phyloP scores from a whole-genome alignment of 2,888 invertebrate species.

The Sinodicranocentrus sp. region DNA sequence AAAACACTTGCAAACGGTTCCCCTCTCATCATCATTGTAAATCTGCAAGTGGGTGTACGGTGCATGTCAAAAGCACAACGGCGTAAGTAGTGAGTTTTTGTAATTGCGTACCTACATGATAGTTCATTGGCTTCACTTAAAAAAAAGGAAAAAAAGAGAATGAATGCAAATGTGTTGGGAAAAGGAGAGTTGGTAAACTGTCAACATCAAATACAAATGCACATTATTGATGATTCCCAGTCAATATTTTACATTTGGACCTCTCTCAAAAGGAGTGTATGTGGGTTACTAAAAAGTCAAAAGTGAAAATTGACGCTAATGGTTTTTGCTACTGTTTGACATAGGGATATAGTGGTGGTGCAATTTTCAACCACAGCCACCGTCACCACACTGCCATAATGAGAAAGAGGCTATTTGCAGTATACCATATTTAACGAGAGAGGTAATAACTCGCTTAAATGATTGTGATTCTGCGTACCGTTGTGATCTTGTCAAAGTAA shows the following conservation, averaged over 20 bases:
- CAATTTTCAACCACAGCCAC: too few species aligned
- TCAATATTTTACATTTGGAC: slow-evolving; percentile 31
- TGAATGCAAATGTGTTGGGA: not conserved
- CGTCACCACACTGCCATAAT: slow-evolving; percentile 12
- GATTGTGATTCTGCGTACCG: not conserved
- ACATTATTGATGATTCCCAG: slow-evolving; percentile 27
- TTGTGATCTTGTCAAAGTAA: not conserved
- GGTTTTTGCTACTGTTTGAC: slow-evolving; percentile 24
- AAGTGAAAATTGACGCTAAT: slow-evolving; percentile 50
- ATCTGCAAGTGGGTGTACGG: not conserved
- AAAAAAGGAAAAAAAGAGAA: not conserved
- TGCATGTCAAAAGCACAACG: slow-evolving; percentile 5
- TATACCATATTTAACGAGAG: not conserved
- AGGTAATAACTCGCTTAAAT: not conserved
- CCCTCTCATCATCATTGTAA: not conserved
- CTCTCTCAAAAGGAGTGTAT: not conserved
- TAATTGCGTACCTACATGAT: not conserved
- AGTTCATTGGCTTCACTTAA: slow-evolving; percentile 25
- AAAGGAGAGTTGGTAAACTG: slow-evolving; percentile 47
- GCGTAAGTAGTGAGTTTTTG: not conserved
- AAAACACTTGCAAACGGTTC: not conserved
- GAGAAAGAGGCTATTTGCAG: not conserved
- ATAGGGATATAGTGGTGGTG: too few species aligned
- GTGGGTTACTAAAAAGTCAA: slow-evolving; percentile 13
- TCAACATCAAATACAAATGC: slow-evolving; percentile 35